Percentiles rank a stretch among this genome's conserved stretches.
Conservation (phyloP, 2,797 vertebrate species). For the Podargus strigoides region DNA sequence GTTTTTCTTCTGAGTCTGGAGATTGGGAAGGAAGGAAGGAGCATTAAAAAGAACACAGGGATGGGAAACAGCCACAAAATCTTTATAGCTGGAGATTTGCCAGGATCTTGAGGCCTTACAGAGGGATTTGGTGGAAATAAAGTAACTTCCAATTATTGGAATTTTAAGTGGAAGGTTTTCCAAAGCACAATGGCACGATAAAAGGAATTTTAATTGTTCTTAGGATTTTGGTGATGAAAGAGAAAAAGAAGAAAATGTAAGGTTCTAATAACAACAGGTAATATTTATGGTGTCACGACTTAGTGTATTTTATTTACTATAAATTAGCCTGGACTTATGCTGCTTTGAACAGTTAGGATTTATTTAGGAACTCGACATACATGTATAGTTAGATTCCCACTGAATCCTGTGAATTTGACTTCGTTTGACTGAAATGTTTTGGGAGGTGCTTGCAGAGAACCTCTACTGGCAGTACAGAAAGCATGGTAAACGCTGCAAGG, state of each 20-base stretch:
- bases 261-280: not conserved
- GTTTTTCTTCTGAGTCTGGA: not conserved
- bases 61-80: not conserved
- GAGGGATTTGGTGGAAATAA: not conserved
- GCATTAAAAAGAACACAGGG: not conserved
- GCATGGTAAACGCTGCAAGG: not conserved
- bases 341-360: not conserved
- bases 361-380: not conserved
- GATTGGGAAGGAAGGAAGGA: not conserved
- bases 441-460: not conserved
- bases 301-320: not conserved
- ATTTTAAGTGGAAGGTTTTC: not conserved
- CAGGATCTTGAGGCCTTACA: not conserved
- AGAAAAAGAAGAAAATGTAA: not conserved
- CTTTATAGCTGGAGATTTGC: not conserved
- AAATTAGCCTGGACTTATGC: not conserved
- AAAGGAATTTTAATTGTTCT: not conserved
- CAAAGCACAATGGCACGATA: not conserved
- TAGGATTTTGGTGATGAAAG: not conserved
- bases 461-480: not conserved
- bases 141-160: not conserved
- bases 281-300: not conserved
- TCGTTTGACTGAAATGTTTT: not conserved
- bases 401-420: not conserved
- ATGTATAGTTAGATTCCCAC: not conserved